phyloP scores from a whole-genome alignment of 2,797 vertebrate species.

The Cyprinella venusta region DNA sequence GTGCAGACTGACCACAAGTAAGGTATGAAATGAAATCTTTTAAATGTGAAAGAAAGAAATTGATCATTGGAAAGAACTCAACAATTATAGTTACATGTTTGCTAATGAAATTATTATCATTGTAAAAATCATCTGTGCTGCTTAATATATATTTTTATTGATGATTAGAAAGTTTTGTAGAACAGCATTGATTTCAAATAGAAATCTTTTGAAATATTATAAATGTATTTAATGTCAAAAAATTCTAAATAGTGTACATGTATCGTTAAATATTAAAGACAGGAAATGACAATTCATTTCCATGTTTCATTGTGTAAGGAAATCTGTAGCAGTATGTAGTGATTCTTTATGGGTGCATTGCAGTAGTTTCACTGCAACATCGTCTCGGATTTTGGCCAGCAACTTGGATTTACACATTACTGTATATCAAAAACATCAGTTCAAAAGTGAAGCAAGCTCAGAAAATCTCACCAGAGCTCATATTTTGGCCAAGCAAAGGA shows the following conservation, averaged over 20 bases:
- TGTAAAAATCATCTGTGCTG: background rate
- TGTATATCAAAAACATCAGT: constrained; percentile 13
- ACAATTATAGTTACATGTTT: no score
- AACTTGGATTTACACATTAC: constrained; percentile 2
- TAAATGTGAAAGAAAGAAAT: no score
- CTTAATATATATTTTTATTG: no score
- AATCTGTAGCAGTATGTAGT: background rate
- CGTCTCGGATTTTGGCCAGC: constrained; percentile 4
- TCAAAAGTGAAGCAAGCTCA: background rate
- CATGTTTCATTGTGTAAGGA: background rate
- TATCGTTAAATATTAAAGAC: background rate
- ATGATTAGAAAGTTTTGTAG: no score
- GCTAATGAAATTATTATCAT: background rate
- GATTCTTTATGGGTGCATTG: constrained; percentile 22
- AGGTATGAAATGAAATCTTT: no score
- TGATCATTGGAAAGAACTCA: no score
- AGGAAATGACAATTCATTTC: background rate
- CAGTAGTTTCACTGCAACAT: constrained; percentile 19
- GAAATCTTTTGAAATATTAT: background rate
- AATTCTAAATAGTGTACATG: no score
- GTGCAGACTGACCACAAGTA: no score
- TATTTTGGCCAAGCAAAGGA: background rate
- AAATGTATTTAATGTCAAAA: background rate
- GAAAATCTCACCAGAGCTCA: background rate
- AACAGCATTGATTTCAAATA: no score